A percentile compares a stretch with the other conserved stretches of the same genome.
These are phyloP conservation scores for Aporophyla lueneburgensis DNA, from an alignment of 2,888 invertebrate genomes.

Conservation along the genomic window DNA sequence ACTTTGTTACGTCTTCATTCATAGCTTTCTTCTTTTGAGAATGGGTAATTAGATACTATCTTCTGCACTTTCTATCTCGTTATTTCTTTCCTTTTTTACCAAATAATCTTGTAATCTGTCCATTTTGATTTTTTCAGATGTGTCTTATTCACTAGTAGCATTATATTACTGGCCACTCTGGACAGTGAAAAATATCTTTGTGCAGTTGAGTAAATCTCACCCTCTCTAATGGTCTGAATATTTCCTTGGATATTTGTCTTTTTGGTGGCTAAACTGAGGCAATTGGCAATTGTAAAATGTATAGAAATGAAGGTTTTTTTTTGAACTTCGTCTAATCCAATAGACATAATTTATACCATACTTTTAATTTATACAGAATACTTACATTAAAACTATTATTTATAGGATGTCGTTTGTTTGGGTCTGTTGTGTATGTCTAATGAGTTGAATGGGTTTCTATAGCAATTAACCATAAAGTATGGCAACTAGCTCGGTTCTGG, in stretches of 20 bases:
- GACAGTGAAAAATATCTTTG: background rate
- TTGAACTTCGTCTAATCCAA: background rate
- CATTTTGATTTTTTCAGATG: background rate
- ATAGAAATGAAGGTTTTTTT: background rate
- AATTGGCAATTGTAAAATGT: background rate
- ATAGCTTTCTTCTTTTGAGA: background rate
- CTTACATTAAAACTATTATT: too few species aligned
- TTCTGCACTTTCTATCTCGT: too few species aligned
- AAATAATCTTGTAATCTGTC: background rate
- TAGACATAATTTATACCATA: too few species aligned
- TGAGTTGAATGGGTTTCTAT: background rate
- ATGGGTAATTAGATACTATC: background rate
- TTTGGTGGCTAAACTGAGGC: background rate
- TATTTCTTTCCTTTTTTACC: background rate
- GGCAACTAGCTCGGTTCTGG: background rate
- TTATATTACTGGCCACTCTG: too few species aligned
- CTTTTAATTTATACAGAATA: too few species aligned
- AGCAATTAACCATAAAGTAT: background rate
- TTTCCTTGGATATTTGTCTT: too few species aligned
- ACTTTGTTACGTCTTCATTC: slow-evolving; percentile 18
- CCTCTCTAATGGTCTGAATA: too few species aligned
- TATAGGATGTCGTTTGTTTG: too few species aligned
- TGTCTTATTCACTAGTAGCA: background rate
- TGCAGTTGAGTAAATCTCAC: background rate
- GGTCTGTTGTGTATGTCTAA: too few species aligned